A percentile compares a stretch with the other conserved stretches of the same genome.
These are phyloP conservation scores for Aphidius colemani DNA, from an alignment of 2,888 invertebrate genomes.

Conservation along the genomic window DNA sequence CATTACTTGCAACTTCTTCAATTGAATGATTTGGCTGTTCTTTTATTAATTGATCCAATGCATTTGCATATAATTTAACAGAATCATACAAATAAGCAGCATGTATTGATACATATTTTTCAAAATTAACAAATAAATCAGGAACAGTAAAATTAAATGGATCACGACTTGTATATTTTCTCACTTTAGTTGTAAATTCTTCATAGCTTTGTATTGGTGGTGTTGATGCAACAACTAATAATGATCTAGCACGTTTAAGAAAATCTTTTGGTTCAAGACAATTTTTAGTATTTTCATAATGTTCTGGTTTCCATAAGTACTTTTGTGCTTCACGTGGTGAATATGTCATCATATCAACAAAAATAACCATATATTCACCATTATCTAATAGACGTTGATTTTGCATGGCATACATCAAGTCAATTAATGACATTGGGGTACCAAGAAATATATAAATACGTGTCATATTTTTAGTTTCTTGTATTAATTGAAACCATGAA, in stretches of 20 bases:
- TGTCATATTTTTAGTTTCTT: conserved; percentile 84
- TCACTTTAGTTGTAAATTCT: conserved; percentile 79
- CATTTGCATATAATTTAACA: conserved; percentile 86
- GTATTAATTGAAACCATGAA: conserved; percentile 83
- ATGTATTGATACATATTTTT: conserved; percentile 81
- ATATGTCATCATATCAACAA: conserved; percentile 91
- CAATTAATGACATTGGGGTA: conserved; percentile 80
- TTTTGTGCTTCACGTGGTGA: conserved; percentile 74
- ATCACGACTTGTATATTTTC: conserved; percentile 74
- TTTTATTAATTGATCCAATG: conserved; percentile 74
- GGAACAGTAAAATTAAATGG: conserved; percentile 83
- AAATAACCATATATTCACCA: conserved; percentile 94
- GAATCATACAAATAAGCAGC: conserved; percentile 96
- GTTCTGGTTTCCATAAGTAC: conserved; percentile 75
- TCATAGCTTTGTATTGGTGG: conserved; percentile 77
- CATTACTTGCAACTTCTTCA: conserved; percentile 77
- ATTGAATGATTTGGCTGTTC: conserved; percentile 69
- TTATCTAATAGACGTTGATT: conserved; percentile 83
- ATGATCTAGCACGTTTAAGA: conserved; percentile 75
- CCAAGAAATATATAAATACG: conserved; percentile 95
- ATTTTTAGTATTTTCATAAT: conserved; percentile 64
- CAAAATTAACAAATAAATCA: conserved; percentile 60
- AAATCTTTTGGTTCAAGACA: conserved; percentile 70
- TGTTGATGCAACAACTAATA: conserved; percentile 87
- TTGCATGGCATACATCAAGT: conserved; percentile 92